These are phyloP conservation scores for Strix aluco DNA, from an alignment of 2,113 vertebrate species.

Conservation along the genomic window DNA sequence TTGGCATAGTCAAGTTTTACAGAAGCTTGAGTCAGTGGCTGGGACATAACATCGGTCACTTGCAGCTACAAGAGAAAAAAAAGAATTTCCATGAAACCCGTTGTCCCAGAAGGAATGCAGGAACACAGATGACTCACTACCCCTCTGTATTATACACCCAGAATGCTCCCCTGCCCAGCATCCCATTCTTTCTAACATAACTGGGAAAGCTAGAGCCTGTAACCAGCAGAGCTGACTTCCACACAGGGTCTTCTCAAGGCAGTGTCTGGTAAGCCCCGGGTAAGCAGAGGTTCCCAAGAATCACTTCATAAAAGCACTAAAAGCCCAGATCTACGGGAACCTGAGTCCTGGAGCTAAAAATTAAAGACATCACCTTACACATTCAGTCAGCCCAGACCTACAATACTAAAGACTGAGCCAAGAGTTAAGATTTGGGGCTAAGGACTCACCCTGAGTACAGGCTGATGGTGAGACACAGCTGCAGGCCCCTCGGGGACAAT, in stretches of 20 bases:
- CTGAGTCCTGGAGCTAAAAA: not conserved
- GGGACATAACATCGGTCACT: constrained; percentile 91
- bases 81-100: not conserved
- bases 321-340: not conserved
- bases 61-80: constrained; percentile 79
- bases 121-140: not conserved
- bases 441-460: constrained; percentile 81
- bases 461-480: constrained; percentile 89
- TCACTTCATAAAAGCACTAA: not conserved
- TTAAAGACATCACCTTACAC: not conserved
- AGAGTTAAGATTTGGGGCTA: not conserved
- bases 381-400: not conserved
- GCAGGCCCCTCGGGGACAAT: constrained; percentile 84
- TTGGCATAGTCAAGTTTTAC: constrained; percentile 88
- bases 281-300: not conserved
- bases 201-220: not conserved
- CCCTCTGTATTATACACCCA: not conserved
- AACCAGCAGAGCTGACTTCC: not conserved
- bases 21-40: constrained; percentile 85
- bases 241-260: not conserved
- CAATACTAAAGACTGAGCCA: not conserved
- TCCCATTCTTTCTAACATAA: not conserved
- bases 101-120: not conserved
- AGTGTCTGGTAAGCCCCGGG: not conserved
- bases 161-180: not conserved